Evolutionary conservation across 2,113 vertebrate species (phyloP).

Genomic region (Falco punctatus): DNA sequence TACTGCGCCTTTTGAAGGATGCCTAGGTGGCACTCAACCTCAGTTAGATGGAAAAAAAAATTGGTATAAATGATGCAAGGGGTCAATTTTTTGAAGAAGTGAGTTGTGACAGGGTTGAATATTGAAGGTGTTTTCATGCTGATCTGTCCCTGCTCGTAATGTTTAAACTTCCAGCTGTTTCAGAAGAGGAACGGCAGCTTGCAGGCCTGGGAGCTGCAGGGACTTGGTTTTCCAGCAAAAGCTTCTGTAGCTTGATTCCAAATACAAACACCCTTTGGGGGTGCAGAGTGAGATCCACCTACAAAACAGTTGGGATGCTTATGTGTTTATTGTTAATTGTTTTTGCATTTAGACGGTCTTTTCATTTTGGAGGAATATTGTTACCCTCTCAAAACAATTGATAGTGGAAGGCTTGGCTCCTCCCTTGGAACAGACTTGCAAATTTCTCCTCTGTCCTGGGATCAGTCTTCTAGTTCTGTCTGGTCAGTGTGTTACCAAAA

Average conservation of each 20-base stretch:
- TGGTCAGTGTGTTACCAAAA: not conserved
- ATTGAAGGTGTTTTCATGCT: not conserved
- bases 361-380: not conserved
- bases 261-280: not conserved
- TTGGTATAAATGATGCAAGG: not conserved
- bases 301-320: accelerated
- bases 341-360: not conserved
- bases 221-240: not conserved
- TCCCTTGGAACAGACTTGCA: not conserved
- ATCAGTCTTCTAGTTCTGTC: not conserved
- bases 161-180: not conserved
- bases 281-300: not conserved
- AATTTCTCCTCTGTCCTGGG: not conserved
- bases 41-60: not conserved
- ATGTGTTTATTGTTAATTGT: not conserved
- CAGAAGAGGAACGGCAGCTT: not conserved
- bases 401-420: not conserved
- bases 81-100: not conserved
- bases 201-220: not conserved
- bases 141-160: not conserved
- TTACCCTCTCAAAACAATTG: not conserved
- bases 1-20: not conserved
- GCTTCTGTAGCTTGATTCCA: not conserved
- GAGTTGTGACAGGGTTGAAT: not conserved
- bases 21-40: not conserved